Conservation (phyloP, 2,113 vertebrate species). For the Trochalopteron elliotii region DNA sequence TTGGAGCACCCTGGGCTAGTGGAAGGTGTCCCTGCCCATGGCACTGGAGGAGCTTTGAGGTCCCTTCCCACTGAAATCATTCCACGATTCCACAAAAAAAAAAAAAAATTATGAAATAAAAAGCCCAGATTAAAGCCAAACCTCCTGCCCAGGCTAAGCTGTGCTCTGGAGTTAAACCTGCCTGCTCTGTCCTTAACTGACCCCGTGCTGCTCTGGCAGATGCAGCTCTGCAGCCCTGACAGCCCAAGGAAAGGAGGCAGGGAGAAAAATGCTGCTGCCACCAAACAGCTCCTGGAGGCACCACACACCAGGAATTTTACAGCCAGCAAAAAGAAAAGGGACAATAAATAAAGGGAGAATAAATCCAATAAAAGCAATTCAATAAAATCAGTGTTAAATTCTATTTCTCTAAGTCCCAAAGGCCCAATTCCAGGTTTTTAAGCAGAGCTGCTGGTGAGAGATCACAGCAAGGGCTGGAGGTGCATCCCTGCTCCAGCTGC, state of each 20-base stretch:
- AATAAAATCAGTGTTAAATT: not conserved
- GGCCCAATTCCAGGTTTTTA: not conserved
- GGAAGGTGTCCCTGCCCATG: not conserved
- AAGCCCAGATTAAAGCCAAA: not conserved
- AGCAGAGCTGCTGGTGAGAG: not conserved
- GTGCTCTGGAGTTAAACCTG: not conserved
- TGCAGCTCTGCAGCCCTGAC: not conserved
- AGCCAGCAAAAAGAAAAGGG: not conserved
- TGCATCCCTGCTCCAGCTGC: not conserved
- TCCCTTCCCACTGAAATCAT: not conserved
- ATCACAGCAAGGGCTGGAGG: not conserved
- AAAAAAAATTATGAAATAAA: not conserved
- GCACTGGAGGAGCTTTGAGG: not conserved
- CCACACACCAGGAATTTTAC: not conserved
- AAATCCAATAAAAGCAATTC: not conserved
- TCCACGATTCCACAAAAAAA: not conserved
- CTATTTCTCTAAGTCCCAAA: not conserved
- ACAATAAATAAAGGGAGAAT: not conserved
- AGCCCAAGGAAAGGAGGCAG: not conserved
- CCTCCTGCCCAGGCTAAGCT: not conserved
- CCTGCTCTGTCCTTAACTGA: not conserved
- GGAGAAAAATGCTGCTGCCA: not conserved
- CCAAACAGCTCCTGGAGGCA: not conserved
- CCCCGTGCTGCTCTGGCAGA: not conserved
- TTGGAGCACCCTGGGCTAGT: not conserved